Percentiles rank a stretch among this genome's conserved stretches.
Evolutionary conservation across 2,888 invertebrate species (phyloP).

Genomic region (Eilema caniola): DNA sequence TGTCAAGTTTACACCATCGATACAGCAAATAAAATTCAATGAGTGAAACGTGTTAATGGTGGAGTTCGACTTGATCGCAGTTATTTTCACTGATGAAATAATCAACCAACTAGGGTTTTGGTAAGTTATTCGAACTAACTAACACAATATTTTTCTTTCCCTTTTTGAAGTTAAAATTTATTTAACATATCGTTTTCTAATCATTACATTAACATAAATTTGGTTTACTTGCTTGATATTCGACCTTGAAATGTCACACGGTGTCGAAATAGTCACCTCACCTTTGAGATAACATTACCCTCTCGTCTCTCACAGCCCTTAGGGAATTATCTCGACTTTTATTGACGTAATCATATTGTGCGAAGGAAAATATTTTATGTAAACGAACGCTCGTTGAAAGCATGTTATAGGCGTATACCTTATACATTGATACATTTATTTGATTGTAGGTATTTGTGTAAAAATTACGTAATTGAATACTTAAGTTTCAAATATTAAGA

Average conservation of each 20-base stretch:
- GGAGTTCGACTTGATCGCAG: background rate
- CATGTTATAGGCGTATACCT: background rate
- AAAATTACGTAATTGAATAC: too few relatives aligned
- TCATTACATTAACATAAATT: background rate
- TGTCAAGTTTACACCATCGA: background rate
- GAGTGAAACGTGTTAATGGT: background rate
- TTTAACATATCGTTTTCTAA: background rate
- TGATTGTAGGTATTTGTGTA: background rate
- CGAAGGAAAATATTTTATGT: constrained; percentile 45
- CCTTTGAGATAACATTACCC: constrained; percentile 60
- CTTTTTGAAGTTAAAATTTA: background rate
- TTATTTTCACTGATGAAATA: background rate
- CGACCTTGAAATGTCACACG: constrained; percentile 33
- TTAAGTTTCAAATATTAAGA: too few relatives aligned
- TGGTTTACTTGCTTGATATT: constrained; percentile 10
- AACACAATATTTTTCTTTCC: background rate
- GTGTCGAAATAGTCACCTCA: constrained; percentile 37
- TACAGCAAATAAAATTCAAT: background rate
- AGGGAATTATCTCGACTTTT: constrained; percentile 52
- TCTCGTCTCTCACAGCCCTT: constrained; percentile 30
- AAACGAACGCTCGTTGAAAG: constrained; percentile 17
- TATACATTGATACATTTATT: background rate
- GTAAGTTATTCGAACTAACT: background rate
- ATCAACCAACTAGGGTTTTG: background rate
- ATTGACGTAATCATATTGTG: constrained; percentile 54